phyloP scores from a whole-genome alignment of 2,113 vertebrate species.

The Atrichornis clamosus region DNA sequence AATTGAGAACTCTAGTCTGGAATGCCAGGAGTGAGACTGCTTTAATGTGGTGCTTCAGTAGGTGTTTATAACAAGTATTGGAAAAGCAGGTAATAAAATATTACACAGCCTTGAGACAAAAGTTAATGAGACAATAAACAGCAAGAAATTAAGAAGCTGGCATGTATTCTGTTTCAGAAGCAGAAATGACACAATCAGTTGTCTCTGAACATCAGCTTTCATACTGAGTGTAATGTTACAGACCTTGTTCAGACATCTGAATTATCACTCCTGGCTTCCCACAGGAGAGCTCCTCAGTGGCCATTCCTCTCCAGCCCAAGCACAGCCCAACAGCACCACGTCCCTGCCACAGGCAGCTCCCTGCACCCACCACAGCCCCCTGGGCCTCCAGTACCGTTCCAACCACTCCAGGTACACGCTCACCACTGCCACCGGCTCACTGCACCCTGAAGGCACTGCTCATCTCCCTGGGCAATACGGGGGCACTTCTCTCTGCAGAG shows the following conservation, averaged over 20 bases:
- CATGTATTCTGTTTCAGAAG: background rate
- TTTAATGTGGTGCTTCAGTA: background rate
- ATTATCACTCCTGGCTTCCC: background rate
- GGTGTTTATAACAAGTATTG: background rate
- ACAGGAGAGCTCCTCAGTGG: background rate
- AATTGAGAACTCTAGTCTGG: background rate
- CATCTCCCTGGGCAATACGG: rapidly evolving
- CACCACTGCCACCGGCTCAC: background rate
- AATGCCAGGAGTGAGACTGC: background rate
- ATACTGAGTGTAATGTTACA: background rate
- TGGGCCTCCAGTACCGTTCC: rapidly evolving
- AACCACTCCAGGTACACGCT: rapidly evolving
- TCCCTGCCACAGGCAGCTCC: rapidly evolving
- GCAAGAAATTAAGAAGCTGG: background rate
- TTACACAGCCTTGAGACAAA: background rate
- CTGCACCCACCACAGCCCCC: rapidly evolving
- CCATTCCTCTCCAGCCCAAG: background rate
- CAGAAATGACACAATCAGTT: background rate
- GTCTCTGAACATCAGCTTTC: background rate
- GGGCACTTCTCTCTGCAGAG: background rate
- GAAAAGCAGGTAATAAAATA: constrained; percentile 22
- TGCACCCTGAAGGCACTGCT: background rate
- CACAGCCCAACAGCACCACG: rapidly evolving
- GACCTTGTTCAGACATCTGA: background rate
- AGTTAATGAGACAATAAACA: constrained; percentile 3